Evolutionary conservation across 2,888 invertebrate species (phyloP).

Genomic region (Cacoxenus indagator): DNA sequence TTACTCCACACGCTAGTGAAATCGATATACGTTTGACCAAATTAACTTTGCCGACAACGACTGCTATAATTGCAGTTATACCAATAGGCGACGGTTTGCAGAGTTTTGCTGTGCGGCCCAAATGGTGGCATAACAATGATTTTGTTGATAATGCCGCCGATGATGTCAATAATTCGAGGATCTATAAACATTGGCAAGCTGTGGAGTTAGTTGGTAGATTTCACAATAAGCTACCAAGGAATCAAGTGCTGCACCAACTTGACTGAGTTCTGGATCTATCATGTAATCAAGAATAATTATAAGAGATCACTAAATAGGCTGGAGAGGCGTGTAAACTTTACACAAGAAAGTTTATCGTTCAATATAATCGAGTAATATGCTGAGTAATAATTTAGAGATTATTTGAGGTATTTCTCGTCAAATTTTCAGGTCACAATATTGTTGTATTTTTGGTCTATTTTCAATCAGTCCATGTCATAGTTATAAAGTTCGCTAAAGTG

Average conservation of each 20-base stretch:
- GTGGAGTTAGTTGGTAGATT: conserved; percentile 40
- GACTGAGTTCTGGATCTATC: background rate
- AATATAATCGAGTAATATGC: too few species aligned
- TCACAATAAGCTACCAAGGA: conserved; percentile 43
- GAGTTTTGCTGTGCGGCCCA: conserved; percentile 29
- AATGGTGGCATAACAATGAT: conserved; percentile 52
- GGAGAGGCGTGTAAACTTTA: too few species aligned
- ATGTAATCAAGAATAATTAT: too few species aligned
- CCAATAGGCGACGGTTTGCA: conserved; percentile 24
- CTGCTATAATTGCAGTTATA: conserved; percentile 48
- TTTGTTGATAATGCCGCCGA: conserved; percentile 33
- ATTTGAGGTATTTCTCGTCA: too few species aligned
- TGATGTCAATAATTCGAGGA: too few species aligned
- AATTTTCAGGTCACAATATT: too few species aligned
- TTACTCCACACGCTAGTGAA: conserved; percentile 55
- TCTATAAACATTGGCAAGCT: conserved; percentile 47
- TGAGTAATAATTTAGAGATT: too few species aligned
- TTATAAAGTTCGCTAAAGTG: too few species aligned
- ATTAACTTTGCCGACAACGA: conserved; percentile 31
- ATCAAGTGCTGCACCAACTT: background rate
- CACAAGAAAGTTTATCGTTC: too few species aligned
- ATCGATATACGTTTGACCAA: conserved; percentile 56
- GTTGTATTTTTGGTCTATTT: too few species aligned
- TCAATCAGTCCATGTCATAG: too few species aligned
- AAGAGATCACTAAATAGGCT: too few species aligned